Base-by-base conservation (phyloP, 2,888 invertebrate genomes). In the Myopa testacea region DNA sequence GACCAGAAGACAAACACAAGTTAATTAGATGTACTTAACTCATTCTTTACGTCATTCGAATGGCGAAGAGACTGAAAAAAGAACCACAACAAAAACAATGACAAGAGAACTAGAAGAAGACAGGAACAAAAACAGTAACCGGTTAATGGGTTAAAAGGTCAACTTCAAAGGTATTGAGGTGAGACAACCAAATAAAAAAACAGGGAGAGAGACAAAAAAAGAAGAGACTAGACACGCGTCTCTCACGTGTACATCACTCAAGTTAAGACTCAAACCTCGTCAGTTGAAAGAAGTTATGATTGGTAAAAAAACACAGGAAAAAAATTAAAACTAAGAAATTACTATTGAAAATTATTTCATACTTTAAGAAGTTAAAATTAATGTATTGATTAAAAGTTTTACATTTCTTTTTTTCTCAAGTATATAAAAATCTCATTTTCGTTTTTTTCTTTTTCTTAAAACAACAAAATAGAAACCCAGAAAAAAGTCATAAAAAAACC, bases 141-240 rank as follows among this genome's bases (percentile, higher is more conserved):
- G 60, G 68, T 75, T 69, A 75, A 75, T 75, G 26, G 75, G 75
- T 75, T 69, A 75, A 75, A 75, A 75, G 68, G 75, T 60, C 69
- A 60, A 55, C 26, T 45, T 6, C 6, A 10, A 45, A 45, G 45
- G 3, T 7, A 69, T 75, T 60, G 69, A 75, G 75, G 60, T 19
- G 62, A 19, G n/a, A 19, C 5, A 10, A 1, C 37, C 14, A 8
- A 26, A 26, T 26, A 26, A 26, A 26, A 26, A 26, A 26, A 26
- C 26, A 26, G 26, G 26, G 26, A 26, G 26, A 26, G 26, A 26
- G 26, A 26, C 26, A 26, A 2, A 26, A 26, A 26, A 26, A 26
- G 26, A 2, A 26, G 26, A 26, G 26, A 26, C 26, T 26, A 26
- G 26, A 26, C 26, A 26, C 26, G 26, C 26, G 26, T 26, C 26